Conservation (phyloP, 1,140 invertebrate species). For the Propsilocerus akamusi region DNA sequence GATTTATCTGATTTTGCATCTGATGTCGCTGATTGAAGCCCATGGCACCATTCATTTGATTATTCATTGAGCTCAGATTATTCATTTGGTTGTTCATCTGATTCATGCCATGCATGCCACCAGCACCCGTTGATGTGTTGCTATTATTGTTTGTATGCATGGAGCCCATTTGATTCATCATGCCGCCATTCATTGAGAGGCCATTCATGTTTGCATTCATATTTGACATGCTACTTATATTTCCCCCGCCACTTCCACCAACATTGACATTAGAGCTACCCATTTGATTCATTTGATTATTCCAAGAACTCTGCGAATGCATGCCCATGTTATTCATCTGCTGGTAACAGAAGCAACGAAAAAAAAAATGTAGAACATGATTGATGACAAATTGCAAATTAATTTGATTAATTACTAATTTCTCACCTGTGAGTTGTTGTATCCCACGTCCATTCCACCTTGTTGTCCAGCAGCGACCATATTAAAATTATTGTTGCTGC, state of each 20-base stretch:
- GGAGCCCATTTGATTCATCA: conserved; percentile 23
- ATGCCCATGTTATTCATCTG: conserved; percentile 15
- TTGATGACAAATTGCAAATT: too few species aligned
- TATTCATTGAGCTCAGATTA: conserved; percentile 24
- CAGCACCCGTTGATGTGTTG: background rate
- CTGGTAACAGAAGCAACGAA: background rate
- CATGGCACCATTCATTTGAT: conserved; percentile 9
- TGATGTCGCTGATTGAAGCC: conserved; percentile 13
- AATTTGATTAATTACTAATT: background rate
- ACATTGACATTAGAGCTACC: conserved; percentile 13
- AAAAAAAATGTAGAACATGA: background rate
- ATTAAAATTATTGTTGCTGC: background rate
- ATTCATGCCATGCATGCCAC: conserved; percentile 30
- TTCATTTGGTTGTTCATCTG: conserved; percentile 30
- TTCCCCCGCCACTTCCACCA: background rate
- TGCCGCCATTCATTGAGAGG: conserved; percentile 17
- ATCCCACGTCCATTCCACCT: background rate
- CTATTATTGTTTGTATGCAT: conserved; percentile 10
- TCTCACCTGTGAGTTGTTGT: background rate
- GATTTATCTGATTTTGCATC: conserved; percentile 24
- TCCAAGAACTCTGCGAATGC: conserved; percentile 4
- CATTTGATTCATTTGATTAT: conserved; percentile 21
- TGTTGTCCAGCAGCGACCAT: conserved; percentile 2
- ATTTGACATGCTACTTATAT: conserved; percentile 7
- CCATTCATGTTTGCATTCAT: conserved; percentile 3